Percentiles rank a stretch among this genome's conserved stretches.
Evolutionary conservation across 2,888 invertebrate genomes (phyloP).

Genomic region (Standfussiana lucernea): DNA sequence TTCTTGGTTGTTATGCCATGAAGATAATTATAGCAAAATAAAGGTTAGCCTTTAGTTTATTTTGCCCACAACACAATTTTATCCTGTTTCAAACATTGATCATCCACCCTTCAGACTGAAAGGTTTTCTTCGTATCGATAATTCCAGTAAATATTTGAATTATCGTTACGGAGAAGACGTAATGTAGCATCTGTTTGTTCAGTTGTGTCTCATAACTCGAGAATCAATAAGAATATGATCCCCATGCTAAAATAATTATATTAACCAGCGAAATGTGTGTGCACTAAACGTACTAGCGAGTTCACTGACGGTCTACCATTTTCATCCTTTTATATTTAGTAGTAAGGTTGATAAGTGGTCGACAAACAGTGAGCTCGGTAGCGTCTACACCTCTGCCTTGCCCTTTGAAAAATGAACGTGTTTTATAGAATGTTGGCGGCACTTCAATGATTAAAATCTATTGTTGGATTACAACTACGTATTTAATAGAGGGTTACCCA

Average conservation of each 20-base stretch:
- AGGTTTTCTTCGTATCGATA: no score
- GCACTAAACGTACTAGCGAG: no score
- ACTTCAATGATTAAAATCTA: constrained; percentile 49
- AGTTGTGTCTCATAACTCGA: not conserved
- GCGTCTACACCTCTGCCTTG: not conserved
- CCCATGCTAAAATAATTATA: no score
- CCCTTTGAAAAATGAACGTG: not conserved
- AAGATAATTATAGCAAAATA: not conserved
- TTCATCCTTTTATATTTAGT: no score
- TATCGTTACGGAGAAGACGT: not conserved
- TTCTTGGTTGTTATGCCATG: not conserved
- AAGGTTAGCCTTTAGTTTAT: not conserved
- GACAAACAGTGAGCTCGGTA: no score
- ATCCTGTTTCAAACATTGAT: no score
- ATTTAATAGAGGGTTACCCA: not conserved
- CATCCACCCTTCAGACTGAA: not conserved
- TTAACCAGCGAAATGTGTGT: not conserved
- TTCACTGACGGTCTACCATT: no score
- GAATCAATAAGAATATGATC: no score
- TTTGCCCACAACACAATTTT: not conserved
- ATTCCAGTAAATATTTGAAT: no score
- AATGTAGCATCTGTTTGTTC: not conserved
- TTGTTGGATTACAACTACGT: constrained; percentile 27
- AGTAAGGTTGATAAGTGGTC: no score
- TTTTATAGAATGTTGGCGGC: constrained; percentile 36